Conservation (phyloP, 2,888 invertebrate genomes). For the Hirtodrosophila cameraria region DNA sequence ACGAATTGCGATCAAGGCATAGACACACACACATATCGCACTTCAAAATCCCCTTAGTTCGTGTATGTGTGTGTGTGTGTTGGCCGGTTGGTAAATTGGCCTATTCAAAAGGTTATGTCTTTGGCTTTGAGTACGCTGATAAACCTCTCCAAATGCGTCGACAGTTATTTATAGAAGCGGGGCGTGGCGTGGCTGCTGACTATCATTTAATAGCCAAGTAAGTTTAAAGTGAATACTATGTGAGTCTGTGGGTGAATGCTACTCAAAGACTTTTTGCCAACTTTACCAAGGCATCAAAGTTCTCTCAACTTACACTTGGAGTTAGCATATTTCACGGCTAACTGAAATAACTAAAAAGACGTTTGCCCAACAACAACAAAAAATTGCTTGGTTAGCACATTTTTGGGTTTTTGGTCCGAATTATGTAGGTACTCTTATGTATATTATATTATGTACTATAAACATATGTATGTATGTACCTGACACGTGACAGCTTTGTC, state of each 20-base stretch:
- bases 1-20: conserved; percentile 49
- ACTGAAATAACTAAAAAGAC: conserved; percentile 31
- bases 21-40: conserved; percentile 36
- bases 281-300: conserved; percentile 40
- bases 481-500: conserved; percentile 57
- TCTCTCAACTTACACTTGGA: conserved; percentile 56
- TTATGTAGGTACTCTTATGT: conserved; percentile 14
- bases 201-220: conserved; percentile 35
- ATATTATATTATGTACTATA: no score
- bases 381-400: conserved; percentile 12
- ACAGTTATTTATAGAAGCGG: conserved; percentile 30
- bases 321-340: conserved; percentile 46
- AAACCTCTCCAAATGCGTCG: conserved; percentile 3
- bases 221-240: conserved; percentile 11
- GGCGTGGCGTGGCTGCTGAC: conserved; percentile 32
- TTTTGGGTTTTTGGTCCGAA: conserved; percentile 10
- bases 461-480: conserved; percentile 18
- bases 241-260: conserved; percentile 11
- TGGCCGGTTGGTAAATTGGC: conserved; percentile 39
- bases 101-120: conserved; percentile 19
- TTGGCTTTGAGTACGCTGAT: conserved; percentile 13
- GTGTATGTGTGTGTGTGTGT: background rate
- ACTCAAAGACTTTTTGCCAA: conserved; percentile 23
- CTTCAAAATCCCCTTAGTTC: conserved; percentile 20
- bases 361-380: conserved; percentile 18